Percentiles rank a stretch among this genome's conserved stretches.
These are phyloP conservation scores for Hylyphantes graminicola DNA, from an alignment of 1,140 invertebrate genomes.

Conservation along the genomic window DNA sequence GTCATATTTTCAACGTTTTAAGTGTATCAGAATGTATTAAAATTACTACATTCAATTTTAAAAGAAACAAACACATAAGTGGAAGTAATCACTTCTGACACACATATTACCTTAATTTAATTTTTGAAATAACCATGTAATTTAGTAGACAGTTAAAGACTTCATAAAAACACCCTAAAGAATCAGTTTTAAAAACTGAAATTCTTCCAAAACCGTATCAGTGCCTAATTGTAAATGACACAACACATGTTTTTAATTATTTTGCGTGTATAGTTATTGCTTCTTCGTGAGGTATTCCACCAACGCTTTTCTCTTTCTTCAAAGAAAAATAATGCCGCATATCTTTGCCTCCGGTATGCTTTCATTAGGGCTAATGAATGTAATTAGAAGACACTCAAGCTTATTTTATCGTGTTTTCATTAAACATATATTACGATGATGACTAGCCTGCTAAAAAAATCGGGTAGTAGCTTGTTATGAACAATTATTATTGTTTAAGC, in stretches of 20 bases:
- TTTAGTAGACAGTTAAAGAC: too few species aligned
- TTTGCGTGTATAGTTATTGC: conserved; percentile 8
- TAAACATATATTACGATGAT: conserved; percentile 30
- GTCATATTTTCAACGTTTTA: too few species aligned
- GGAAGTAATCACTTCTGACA: too few species aligned
- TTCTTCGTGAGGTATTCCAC: conserved; percentile 13
- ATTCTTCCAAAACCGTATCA: conserved; percentile 4
- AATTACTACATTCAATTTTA: too few species aligned
- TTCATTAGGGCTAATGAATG: conserved; percentile 52
- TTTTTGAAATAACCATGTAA: too few species aligned
- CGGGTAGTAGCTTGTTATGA: conserved; percentile 14
- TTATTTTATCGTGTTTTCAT: conserved; percentile 14
- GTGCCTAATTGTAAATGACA: conserved; percentile 33
- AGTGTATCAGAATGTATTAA: too few species aligned
- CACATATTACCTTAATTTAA: too few species aligned
- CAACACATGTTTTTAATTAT: conserved; percentile 17
- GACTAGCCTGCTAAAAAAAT: conserved; percentile 12
- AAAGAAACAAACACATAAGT: too few species aligned
- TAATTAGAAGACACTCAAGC: conserved; percentile 41
- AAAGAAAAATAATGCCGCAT: neutral
- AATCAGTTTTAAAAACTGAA: neutral
- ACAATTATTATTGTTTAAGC: conserved; percentile 8
- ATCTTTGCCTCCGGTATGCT: conserved; percentile 12
- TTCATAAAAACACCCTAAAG: too few species aligned
- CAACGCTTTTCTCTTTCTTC: neutral